Evolutionary conservation across 2,888 invertebrate genomes (phyloP).

Genomic region (Serrognathus titanus): DNA sequence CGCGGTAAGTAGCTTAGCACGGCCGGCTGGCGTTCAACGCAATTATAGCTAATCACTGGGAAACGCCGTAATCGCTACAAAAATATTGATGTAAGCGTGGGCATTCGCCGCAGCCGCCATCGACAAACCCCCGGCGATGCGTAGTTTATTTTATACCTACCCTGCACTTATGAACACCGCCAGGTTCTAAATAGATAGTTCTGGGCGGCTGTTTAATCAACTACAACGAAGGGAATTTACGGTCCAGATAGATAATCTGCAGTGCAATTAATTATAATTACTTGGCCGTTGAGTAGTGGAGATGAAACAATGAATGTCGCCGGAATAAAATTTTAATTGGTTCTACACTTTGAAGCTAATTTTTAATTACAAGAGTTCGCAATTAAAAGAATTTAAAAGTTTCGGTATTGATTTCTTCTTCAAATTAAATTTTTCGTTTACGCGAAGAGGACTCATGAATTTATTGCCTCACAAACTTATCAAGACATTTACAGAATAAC

Average conservation of each 20-base stretch:
- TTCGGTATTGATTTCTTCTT: slow-evolving; percentile 5
- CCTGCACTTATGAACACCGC: no score
- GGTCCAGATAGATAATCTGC: slow-evolving; percentile 5
- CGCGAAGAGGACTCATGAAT: no score
- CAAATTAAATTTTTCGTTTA: neutral
- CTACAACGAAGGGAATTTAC: no score
- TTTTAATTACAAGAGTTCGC: slow-evolving; percentile 14
- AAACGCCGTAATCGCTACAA: slow-evolving; percentile 34
- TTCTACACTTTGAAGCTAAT: slow-evolving; percentile 12
- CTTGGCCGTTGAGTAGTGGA: slow-evolving; percentile 2
- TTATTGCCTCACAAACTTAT: no score
- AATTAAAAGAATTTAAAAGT: slow-evolving; percentile 17
- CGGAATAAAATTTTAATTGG: slow-evolving; percentile 12
- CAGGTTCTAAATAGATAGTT: no score
- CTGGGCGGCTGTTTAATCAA: no score
- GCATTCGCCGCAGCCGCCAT: neutral
- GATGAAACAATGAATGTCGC: slow-evolving; percentile 2
- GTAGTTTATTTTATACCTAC: no score
- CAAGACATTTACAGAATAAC: no score
- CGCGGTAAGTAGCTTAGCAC: slow-evolving; percentile 35
- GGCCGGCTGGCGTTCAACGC: slow-evolving; percentile 33
- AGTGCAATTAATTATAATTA: slow-evolving; percentile 15
- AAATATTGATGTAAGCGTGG: slow-evolving; percentile 28
- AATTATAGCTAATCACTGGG: slow-evolving; percentile 37
- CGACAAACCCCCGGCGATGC: no score